These are phyloP conservation scores for Rhagonycha lutea DNA, from an alignment of 2,888 invertebrate genomes.

Conservation along the genomic window DNA sequence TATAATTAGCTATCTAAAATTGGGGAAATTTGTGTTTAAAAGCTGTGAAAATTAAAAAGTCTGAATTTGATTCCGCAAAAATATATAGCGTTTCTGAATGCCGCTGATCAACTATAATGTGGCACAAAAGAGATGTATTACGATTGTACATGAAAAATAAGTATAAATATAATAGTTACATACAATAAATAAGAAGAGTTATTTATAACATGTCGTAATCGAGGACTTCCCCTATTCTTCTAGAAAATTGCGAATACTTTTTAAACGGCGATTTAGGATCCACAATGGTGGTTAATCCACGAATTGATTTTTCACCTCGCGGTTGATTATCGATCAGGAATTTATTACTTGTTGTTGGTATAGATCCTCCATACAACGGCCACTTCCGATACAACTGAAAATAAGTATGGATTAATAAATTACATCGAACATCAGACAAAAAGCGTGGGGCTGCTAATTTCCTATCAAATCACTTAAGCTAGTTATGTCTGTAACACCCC, in stretches of 20 bases:
- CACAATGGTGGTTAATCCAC: conserved; percentile 35
- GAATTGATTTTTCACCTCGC: conserved; percentile 29
- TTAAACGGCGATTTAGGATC: conserved; percentile 43
- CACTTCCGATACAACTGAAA: conserved; percentile 45
- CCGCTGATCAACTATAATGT: conserved; percentile 9
- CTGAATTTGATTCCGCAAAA: not conserved
- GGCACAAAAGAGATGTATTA: conserved; percentile 21
- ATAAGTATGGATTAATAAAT: not conserved
- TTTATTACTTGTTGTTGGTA: conserved; percentile 40
- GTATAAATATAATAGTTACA: conserved; percentile 14
- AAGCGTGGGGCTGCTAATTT: no score
- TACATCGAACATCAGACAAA: no score
- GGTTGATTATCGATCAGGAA: conserved; percentile 34
- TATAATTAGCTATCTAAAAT: no score
- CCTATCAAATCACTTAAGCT: no score
- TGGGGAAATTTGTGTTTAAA: not conserved
- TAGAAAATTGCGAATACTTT: conserved; percentile 41
- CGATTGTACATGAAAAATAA: conserved; percentile 17
- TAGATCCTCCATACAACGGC: conserved; percentile 44
- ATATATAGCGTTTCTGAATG: not conserved
- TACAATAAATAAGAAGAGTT: not conserved
- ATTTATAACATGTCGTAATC: conserved; percentile 28
- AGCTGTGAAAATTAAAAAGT: not conserved
- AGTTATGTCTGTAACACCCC: no score
- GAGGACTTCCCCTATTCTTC: conserved; percentile 39